These are phyloP conservation scores for Callosobruchus maculatus DNA, from an alignment of 2,888 invertebrate species.

Conservation along the genomic window DNA sequence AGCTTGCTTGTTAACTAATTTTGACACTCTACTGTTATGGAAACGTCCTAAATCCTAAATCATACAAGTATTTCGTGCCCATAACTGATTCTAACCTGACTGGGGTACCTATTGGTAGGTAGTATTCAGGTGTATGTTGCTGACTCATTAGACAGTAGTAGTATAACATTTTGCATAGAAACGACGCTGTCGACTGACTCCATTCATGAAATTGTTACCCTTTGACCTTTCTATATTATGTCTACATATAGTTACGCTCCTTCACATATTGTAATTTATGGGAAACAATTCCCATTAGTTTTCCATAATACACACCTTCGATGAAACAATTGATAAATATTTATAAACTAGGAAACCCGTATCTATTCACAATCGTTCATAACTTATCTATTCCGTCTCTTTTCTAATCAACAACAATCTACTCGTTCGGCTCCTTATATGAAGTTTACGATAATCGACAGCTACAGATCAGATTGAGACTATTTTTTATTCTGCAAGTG, in stretches of 20 bases:
- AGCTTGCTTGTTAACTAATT: too few species aligned
- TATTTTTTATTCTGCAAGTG: not conserved
- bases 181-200: not conserved
- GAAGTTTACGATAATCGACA: not conserved
- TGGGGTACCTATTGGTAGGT: too few species aligned
- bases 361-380: not conserved
- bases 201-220: not conserved
- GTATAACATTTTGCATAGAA: not conserved
- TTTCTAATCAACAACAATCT: not conserved
- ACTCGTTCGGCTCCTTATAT: not conserved
- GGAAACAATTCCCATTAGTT: not conserved
- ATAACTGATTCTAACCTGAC: too few species aligned
- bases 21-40: too few species aligned
- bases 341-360: not conserved
- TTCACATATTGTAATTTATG: not conserved
- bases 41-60: too few species aligned
- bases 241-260: not conserved
- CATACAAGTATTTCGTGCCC: too few species aligned
- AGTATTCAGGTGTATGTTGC: too few species aligned
- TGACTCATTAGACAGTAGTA: too few species aligned
- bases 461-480: not conserved
- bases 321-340: not conserved
- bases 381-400: not conserved
- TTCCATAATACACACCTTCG: not conserved
- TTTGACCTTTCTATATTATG: not conserved